These are phyloP conservation scores for Drepanosiphum platanoidis DNA, from an alignment of 2,888 invertebrate genomes.

Conservation along the genomic window DNA sequence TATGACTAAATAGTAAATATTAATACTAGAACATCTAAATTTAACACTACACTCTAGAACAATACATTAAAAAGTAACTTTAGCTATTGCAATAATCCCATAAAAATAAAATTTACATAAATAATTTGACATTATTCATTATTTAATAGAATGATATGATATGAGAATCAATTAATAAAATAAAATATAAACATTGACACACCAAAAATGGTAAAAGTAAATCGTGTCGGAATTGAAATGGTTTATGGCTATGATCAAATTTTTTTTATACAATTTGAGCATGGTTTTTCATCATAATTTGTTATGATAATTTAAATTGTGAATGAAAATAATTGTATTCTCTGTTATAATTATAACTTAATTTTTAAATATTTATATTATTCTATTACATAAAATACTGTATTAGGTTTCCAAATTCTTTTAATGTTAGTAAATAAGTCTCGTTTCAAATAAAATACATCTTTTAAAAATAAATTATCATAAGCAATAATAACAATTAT, in stretches of 20 bases:
- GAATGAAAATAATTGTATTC: conserved; percentile 11
- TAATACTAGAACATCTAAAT: background rate
- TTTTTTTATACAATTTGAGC: conserved; percentile 20
- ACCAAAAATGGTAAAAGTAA: background rate
- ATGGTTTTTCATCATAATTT: background rate
- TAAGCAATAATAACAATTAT: background rate
- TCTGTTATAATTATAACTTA: background rate
- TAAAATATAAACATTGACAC: background rate
- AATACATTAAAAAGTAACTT: conserved; percentile 21
- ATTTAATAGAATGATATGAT: conserved; percentile 44
- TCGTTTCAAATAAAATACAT: conserved; percentile 7
- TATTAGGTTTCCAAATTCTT: conserved; percentile 3
- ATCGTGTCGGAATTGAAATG: background rate
- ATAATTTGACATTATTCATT: conserved; percentile 24
- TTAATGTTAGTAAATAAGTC: background rate
- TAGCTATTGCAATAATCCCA: conserved; percentile 49
- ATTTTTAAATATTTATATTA: conserved; percentile 18
- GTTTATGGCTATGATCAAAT: background rate
- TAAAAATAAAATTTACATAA: conserved; percentile 38
- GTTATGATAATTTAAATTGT: background rate
- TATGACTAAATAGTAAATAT: too few relatives aligned
- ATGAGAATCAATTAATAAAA: background rate
- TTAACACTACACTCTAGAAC: conserved; percentile 9
- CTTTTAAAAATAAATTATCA: background rate
- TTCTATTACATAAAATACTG: conserved; percentile 25